A percentile compares a stretch with the other conserved stretches of the same genome.
These are phyloP conservation scores for Pitangus sulphuratus DNA, from an alignment of 2,797 vertebrate species.

Conservation along the genomic window DNA sequence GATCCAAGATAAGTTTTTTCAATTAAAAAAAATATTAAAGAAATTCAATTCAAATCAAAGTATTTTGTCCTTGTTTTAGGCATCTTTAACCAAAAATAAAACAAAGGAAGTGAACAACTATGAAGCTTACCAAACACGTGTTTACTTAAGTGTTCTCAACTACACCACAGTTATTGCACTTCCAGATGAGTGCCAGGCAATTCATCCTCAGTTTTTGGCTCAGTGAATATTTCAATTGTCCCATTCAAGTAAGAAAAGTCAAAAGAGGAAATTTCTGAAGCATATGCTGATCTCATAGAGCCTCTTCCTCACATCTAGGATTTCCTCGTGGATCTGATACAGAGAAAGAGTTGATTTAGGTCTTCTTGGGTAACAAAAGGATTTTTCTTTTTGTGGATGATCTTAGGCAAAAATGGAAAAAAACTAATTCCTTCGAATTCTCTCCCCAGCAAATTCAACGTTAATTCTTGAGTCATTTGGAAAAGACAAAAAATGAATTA, in stretches of 20 bases:
- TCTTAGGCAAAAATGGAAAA: not conserved
- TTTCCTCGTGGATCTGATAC: not conserved
- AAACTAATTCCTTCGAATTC: not conserved
- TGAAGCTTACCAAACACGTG: not conserved
- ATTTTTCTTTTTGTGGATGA: not conserved
- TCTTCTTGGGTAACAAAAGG: not conserved
- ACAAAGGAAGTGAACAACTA: not conserved
- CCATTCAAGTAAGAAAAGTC: not conserved
- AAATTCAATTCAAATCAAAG: not conserved
- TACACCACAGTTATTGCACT: not conserved
- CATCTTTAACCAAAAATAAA: not conserved
- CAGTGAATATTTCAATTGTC: not conserved
- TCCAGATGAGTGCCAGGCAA: not conserved
- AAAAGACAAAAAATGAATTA: not conserved
- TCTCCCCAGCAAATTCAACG: not conserved
- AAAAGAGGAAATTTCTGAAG: not conserved
- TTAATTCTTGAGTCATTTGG: not conserved
- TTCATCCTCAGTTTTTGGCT: not conserved
- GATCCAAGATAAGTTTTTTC: not conserved
- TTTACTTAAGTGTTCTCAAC: fast-evolving
- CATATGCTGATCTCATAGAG: fast-evolving
- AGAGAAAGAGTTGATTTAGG: not conserved
- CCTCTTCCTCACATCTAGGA: not conserved
- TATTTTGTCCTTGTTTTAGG: not conserved
- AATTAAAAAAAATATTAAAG: not conserved